Evolutionary conservation across 1,140 invertebrate species (phyloP), one percentile per base, ranked within the genome.

Genomic region (Trachymyrmex septentrionalis): DNA sequence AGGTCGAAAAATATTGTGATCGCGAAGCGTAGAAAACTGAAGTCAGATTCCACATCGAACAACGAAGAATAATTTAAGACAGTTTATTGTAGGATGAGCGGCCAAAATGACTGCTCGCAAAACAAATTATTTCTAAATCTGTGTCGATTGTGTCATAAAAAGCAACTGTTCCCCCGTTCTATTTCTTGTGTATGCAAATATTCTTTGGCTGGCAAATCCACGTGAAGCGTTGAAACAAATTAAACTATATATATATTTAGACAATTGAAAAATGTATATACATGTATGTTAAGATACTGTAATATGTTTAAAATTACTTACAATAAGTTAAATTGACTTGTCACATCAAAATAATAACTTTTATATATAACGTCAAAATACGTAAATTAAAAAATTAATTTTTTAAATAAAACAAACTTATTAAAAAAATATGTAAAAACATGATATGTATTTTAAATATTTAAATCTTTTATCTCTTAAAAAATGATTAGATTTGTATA

Each of bases 1-100:
- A 77, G 21, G 30, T 63, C 24, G 78, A 59, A 48, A 64, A 64
- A 84, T 73, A 67, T 87, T 87, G 73, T 21, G 21, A 67, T 21
- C 14, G 19, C 14, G 19, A 30, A 30, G n/a, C 27, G 75, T 61
- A 19, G 21, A 81, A 24, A 72, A 69, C 24, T 86, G 16, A 38
- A 53, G 27, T 64, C 67, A 55, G 27, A 12, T 57, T 73, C 34
- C 21, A 30, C n/a, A 61, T 38, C n/a, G 57, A 27, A 50, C 30
- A 34, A 86, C 69, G 2, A 50, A 59, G 57, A 21, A 19, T 38
- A 19, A 86, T 82, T 73, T 69, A n/a, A 19, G 34, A 19, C 19
- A 73, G 48, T 72, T 64, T 67, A 64, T 63, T 48, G 44, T 71
- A 34, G 57, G 81, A 76, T 59, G 57, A 44, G 34, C 44, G 2